Percentiles rank a stretch among this genome's conserved stretches.
Conservation (phyloP, 2,888 invertebrate genomes). For the Xylophagus ater region DNA sequence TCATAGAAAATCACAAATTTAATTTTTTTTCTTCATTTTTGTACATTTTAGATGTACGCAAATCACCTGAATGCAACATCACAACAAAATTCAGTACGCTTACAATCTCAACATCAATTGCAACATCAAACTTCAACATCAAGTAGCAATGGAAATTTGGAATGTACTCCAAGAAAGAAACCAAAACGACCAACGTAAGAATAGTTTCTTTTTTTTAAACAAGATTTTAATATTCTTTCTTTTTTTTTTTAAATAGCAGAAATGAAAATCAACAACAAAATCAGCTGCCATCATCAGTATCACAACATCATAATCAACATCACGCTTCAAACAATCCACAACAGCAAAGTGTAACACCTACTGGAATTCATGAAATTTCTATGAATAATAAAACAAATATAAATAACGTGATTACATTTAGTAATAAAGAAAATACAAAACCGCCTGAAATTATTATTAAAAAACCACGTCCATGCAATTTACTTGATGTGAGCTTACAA, state of each 20-base stretch:
- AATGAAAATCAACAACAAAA: slow-evolving; percentile 34
- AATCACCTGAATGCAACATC: slow-evolving; percentile 25
- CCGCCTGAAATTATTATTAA: slow-evolving; percentile 34
- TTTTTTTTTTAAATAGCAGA: slow-evolving; percentile 19
- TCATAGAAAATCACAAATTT: background rate
- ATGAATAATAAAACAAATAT: too few species aligned
- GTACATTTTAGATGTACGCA: slow-evolving; percentile 28
- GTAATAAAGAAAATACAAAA: slow-evolving; percentile 37
- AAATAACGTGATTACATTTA: slow-evolving; percentile 14
- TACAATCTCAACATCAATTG: background rate
- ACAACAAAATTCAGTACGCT: background rate
- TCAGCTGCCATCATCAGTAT: slow-evolving; percentile 25
- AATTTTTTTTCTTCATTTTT: background rate
- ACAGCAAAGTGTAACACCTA: slow-evolving; percentile 21
- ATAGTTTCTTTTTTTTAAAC: background rate
- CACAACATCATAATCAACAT: slow-evolving; percentile 14
- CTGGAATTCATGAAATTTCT: too few species aligned
- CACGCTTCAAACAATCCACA: slow-evolving; percentile 2
- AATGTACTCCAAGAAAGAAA: slow-evolving; percentile 70
- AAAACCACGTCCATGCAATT: slow-evolving; percentile 32
- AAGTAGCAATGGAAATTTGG: slow-evolving; percentile 38
- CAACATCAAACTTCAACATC: slow-evolving; percentile 14
- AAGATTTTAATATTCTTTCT: background rate
- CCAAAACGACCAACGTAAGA: slow-evolving; percentile 79
- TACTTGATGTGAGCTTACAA: slow-evolving; percentile 30